phyloP scores from a whole-genome alignment of 2,888 invertebrate species.

The Holacanthella duospinosa region DNA sequence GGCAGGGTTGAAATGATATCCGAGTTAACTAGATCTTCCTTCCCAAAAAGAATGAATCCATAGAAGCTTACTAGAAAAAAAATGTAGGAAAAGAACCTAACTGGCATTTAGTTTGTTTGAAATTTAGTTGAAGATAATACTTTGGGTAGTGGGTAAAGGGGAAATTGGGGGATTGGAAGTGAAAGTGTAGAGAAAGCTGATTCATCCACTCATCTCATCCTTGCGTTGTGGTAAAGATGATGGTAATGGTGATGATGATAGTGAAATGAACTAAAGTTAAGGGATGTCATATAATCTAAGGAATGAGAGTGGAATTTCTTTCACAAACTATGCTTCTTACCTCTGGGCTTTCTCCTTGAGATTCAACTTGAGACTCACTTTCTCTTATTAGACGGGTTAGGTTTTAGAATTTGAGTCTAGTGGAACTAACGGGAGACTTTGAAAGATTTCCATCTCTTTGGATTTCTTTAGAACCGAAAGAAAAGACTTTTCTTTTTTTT shows the following conservation, averaged over 20 bases:
- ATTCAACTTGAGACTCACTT: background rate
- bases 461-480: too few relatives aligned
- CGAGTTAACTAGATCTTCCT: background rate
- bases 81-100: background rate
- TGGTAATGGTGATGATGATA: conserved; percentile 4
- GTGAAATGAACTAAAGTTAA: conserved; percentile 1
- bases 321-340: background rate
- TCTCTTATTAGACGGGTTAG: too few relatives aligned
- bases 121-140: background rate
- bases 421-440: too few relatives aligned
- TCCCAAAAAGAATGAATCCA: background rate
- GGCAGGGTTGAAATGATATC: background rate
- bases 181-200: background rate
- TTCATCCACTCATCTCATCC: background rate
- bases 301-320: background rate
- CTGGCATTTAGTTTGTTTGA: background rate
- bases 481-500: too few relatives aligned
- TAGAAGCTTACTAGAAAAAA: background rate
- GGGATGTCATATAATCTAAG: background rate
- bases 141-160: too few relatives aligned
- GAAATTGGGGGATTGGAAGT: background rate
- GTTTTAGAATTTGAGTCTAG: too few relatives aligned
- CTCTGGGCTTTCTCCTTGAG: background rate
- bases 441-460: too few relatives aligned
- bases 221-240: background rate